phyloP scores from a whole-genome alignment of 2,113 vertebrate genomes.

The Trematocara unimaculatum region DNA sequence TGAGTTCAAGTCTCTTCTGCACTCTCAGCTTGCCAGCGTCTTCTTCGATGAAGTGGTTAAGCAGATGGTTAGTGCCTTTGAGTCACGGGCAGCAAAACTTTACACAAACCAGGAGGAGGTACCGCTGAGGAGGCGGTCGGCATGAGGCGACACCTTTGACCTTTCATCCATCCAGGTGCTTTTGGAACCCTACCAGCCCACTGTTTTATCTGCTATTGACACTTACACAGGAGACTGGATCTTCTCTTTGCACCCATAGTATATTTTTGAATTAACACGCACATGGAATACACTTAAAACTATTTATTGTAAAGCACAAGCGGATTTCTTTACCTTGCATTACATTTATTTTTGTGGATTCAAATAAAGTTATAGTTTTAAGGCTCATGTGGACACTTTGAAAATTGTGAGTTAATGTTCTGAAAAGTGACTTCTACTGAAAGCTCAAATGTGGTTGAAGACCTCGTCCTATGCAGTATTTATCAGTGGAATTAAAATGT shows the following conservation, averaged over 20 bases:
- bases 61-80: slow-evolving; percentile 77
- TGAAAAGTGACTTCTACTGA: background rate
- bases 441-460: background rate
- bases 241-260: slow-evolving; percentile 1
- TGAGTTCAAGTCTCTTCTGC: slow-evolving; percentile 77
- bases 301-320: slow-evolving; percentile 41
- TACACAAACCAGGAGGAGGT: slow-evolving; percentile 28
- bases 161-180: background rate
- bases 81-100: slow-evolving; percentile 59
- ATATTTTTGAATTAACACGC: background rate
- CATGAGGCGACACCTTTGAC: background rate
- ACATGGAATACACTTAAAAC: background rate
- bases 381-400: background rate
- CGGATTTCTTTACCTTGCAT: slow-evolving; percentile 26
- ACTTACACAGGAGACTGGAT: background rate
- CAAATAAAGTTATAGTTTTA: background rate
- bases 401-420: background rate
- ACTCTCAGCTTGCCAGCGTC: slow-evolving; percentile 71
- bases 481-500: background rate
- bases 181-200: background rate
- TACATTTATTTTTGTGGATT: slow-evolving; percentile 23
- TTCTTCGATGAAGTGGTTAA: slow-evolving; percentile 79
- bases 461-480: background rate
- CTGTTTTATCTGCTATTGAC: background rate
- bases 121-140: background rate